Evolutionary conservation across 2,888 invertebrate genomes (phyloP).

Genomic region (Odontomyia ornata): DNA sequence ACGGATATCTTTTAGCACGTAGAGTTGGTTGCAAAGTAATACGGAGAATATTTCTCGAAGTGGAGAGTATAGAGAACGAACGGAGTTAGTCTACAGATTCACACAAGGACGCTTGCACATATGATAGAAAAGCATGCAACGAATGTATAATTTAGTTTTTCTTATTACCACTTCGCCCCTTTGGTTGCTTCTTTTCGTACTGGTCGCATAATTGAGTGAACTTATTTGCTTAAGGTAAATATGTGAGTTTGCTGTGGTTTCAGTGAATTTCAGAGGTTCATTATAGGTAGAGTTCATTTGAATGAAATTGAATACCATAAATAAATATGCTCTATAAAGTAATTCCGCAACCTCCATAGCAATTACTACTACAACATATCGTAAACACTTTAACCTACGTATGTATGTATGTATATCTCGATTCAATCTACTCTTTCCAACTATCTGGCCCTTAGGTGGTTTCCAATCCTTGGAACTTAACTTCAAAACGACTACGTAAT

Average conservation of each 20-base stretch:
- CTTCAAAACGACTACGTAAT: not conserved
- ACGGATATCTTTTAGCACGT: slow-evolving; percentile 19
- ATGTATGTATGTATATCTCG: too few relatives aligned
- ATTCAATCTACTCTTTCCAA: too few relatives aligned
- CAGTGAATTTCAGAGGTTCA: too few relatives aligned
- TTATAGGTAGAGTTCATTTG: too few relatives aligned
- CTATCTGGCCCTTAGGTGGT: not conserved
- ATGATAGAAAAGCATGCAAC: slow-evolving; percentile 27
- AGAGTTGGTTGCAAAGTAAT: slow-evolving; percentile 5
- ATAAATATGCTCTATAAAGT: too few relatives aligned
- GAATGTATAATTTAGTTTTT: slow-evolving; percentile 40
- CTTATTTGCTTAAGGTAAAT: not conserved
- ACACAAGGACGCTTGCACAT: not conserved
- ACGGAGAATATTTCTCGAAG: not conserved
- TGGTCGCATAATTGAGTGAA: not conserved
- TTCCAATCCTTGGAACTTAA: not conserved
- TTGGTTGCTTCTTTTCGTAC: not conserved
- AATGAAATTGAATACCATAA: too few relatives aligned
- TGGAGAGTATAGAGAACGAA: too few relatives aligned
- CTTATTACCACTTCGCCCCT: not conserved
- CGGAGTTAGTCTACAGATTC: not conserved
- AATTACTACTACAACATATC: too few relatives aligned
- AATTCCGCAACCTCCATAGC: too few relatives aligned
- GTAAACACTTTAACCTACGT: too few relatives aligned
- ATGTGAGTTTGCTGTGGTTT: not conserved